Evolutionary conservation across 1,140 invertebrate genomes (phyloP).

Genomic region (Limonius californicus): DNA sequence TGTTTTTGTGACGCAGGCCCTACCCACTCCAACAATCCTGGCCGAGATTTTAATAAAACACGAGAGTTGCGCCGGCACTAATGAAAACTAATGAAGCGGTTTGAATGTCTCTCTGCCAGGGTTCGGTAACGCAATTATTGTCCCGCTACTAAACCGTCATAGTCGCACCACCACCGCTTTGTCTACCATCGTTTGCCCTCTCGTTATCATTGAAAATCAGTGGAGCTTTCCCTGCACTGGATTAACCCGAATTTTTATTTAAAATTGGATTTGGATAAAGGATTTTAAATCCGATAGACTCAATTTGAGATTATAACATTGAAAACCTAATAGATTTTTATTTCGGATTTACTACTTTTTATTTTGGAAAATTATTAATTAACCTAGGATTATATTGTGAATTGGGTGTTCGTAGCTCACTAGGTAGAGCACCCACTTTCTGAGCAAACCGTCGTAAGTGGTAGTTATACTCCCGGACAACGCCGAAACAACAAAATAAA

Average conservation of each 20-base stretch:
- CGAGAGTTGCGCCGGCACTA: constrained; percentile 15
- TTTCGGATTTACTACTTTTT: too few species aligned
- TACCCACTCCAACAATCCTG: not conserved
- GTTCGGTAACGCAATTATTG: constrained; percentile 10
- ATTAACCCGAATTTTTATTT: not conserved
- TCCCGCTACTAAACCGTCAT: constrained; percentile 7
- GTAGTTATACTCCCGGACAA: too few species aligned
- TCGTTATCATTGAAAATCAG: constrained; percentile 2
- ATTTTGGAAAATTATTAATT: too few species aligned
- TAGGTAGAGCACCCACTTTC: too few species aligned
- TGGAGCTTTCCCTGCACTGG: not conserved
- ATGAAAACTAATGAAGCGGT: constrained; percentile 28
- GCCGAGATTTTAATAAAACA: constrained; percentile 18
- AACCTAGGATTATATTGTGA: too few species aligned
- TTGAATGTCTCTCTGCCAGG: not conserved
- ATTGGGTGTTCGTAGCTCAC: too few species aligned
- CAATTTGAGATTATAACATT: too few species aligned
- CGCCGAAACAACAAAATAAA: too few species aligned
- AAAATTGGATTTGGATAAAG: too few species aligned
- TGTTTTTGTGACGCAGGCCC: constrained; percentile 1
- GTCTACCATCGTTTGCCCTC: not conserved
- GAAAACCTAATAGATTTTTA: too few species aligned
- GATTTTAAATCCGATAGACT: too few species aligned
- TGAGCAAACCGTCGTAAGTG: too few species aligned
- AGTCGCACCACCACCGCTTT: constrained; percentile 1